Conservation (phyloP, 2,888 invertebrate genomes). For the Tillus elongatus region DNA sequence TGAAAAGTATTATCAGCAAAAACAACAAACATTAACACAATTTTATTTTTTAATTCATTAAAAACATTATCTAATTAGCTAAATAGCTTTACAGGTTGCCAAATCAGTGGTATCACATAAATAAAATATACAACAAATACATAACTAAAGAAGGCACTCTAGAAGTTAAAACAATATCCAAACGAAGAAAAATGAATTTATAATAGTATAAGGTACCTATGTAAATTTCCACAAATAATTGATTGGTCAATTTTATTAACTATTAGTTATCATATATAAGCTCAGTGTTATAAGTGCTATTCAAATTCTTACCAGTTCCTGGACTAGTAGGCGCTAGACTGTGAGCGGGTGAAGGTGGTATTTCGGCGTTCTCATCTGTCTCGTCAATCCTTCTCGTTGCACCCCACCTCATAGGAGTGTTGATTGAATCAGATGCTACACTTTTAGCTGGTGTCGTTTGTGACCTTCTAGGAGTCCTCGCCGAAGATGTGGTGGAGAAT, state of each 20-base stretch:
- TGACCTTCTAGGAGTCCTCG: constrained; percentile 44
- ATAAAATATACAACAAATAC: no score
- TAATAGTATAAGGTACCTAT: constrained; percentile 18
- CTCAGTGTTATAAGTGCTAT: constrained; percentile 1
- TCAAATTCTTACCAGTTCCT: constrained; percentile 31
- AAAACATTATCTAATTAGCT: no score
- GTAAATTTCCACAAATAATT: constrained; percentile 9
- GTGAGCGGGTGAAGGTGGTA: constrained; percentile 39
- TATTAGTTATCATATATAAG: constrained; percentile 7
- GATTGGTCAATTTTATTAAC: no score
- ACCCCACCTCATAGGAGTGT: constrained; percentile 45
- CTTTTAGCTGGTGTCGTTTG: constrained; percentile 39
- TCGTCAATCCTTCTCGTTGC: constrained; percentile 33
- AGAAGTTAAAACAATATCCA: no score
- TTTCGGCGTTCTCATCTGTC: constrained; percentile 32
- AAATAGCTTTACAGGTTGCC: no score
- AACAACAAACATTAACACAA: no score
- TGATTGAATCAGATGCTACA: constrained; percentile 23
- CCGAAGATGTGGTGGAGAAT: constrained; percentile 45
- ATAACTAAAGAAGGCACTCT: no score
- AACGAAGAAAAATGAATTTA: no score
- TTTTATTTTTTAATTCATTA: no score
- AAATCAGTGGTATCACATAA: no score
- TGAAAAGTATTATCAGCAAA: no score
- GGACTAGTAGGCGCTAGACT: constrained; percentile 38